Evolutionary conservation across 2,888 invertebrate species (phyloP), one percentile per base, ranked within the genome.

Genomic region (Drosophila melanosoma): DNA sequence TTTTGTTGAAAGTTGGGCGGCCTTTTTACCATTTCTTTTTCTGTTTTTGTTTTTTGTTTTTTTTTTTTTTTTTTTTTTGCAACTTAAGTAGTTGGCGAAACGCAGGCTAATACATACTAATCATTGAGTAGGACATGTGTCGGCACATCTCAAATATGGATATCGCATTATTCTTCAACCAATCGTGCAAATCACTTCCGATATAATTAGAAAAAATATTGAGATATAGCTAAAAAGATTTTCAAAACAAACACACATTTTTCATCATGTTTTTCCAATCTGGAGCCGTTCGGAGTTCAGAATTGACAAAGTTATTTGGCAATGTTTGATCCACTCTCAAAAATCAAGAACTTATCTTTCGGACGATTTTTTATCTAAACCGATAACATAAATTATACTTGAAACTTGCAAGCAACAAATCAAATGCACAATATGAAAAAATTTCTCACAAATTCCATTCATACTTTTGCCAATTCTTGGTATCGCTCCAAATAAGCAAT

Each of bases 1-100:
- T 87, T 88, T 82, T 82, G 79, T 86, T 88, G 87, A 87, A 87
- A 86, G 87, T 88, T 86, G 74, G 70, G 76, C 74, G 82, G 80
- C 80, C 59, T 69, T 83, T 79, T 73, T 69, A 38, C 38, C 38
- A 38, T 58, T 69, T 66, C 48, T 61, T 60, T 35, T 36, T 57
- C 26, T 56, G 12, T 48, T 38, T 53, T 26, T 53, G 29, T 45
- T 35, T 63, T n/a, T n/a, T n/a, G n/a, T n/a, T 54, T 51, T 23
- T 33, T 49, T 35, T 42, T 42, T 61, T 69, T 49, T 56, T 23
- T 17, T 66, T 69, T 74, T 79, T 80, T 76, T 76, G 80, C 78
- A 76, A 72, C 58, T 72, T 51, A 80, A 76, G 76, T 71, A 63
- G 76, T 76, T 79, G 62, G 79, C 70, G 61, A 80, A 77, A 79